Evolutionary conservation across 2,113 vertebrate genomes (phyloP), one percentile per base, ranked within the genome.

Genomic region (Melanerpes formicivorus): DNA sequence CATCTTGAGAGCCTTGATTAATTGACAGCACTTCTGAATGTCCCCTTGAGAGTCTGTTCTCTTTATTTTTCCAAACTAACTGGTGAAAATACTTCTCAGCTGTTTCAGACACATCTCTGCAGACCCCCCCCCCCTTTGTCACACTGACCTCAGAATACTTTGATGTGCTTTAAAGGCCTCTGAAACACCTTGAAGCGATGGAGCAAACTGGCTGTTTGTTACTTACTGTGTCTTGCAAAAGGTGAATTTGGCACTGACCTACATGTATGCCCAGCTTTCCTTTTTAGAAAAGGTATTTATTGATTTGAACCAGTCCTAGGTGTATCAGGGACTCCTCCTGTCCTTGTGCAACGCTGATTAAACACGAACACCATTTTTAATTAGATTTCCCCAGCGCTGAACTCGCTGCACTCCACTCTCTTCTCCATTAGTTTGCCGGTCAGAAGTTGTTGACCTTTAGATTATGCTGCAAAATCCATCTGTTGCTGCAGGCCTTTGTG

Each of bases 391-490:
- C 26, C 29, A 42, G 55, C 88, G 92, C 88, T 86, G 70, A 94
- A 73, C 63, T 90, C 84, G 26, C 16, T 87, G 75, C 60, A 83
- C 64, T n/a, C 64, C 87, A 50, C 37, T 82, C 84, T 91, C 75
- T 84, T 93, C 84, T 76, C 64, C 65, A 18, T 92, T 83, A 89
- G 56, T 87, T 85, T 91, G 19, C 54, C 23, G 84, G 87, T 85
- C 87, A 91, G 79, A 91, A 95, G 46, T 59, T 91, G 81, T 71
- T 92, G 87, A 93, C 91, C 89, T 96, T 94, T 90, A 89, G 81
- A 90, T 92, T 83, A 67, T 87, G 60, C 81, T 85, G 72, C 75
- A 92, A 90, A 94, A 88, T 69, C 78, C 90, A 92, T 94, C 93
- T 93, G 87, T 95, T 94, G 91, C 92, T 95, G 60, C 67, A 89